A percentile compares a stretch with the other conserved stretches of the same genome.
Evolutionary conservation across 1,140 invertebrate species (phyloP).

Genomic region (Leptopilina boulardi): DNA sequence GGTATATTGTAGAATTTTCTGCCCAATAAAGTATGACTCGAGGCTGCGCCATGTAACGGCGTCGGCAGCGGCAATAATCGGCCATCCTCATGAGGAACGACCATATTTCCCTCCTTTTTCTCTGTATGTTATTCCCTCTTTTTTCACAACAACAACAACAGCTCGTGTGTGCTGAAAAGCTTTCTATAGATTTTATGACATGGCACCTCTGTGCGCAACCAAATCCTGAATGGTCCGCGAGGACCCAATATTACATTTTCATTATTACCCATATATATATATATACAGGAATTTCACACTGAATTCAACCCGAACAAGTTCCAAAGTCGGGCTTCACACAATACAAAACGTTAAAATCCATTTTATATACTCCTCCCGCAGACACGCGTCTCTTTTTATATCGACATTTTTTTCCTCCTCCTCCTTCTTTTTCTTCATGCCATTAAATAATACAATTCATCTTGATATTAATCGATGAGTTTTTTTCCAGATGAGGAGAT

Average conservation of each 20-base stretch:
- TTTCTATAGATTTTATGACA: constrained; percentile 50
- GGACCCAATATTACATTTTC: constrained; percentile 51
- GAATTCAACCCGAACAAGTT: constrained; percentile 44
- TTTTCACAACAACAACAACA: constrained; percentile 5
- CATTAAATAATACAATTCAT: not conserved
- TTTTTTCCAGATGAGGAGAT: constrained; percentile 6
- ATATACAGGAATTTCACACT: constrained; percentile 50
- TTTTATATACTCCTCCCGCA: constrained; percentile 10
- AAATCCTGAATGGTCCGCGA: constrained; percentile 22
- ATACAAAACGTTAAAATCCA: constrained; percentile 3
- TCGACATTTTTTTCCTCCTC: constrained; percentile 4
- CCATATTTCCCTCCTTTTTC: constrained; percentile 23
- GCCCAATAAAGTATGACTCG: constrained; percentile 70
- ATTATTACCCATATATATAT: too few species aligned
- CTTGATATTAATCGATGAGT: constrained; percentile 12
- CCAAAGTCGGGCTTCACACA: constrained; percentile 3
- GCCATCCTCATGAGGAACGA: constrained; percentile 51
- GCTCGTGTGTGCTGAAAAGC: constrained; percentile 49
- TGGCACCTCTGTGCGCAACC: constrained; percentile 40
- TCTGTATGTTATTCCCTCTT: not conserved
- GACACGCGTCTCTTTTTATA: constrained; percentile 22
- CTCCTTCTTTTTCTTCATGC: not conserved
- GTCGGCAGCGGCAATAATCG: constrained; percentile 48
- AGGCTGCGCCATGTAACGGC: constrained; percentile 51
- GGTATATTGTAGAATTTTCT: constrained; percentile 73